phyloP scores from a whole-genome alignment of 1,140 invertebrate genomes.

The Orchestia grillus region DNA sequence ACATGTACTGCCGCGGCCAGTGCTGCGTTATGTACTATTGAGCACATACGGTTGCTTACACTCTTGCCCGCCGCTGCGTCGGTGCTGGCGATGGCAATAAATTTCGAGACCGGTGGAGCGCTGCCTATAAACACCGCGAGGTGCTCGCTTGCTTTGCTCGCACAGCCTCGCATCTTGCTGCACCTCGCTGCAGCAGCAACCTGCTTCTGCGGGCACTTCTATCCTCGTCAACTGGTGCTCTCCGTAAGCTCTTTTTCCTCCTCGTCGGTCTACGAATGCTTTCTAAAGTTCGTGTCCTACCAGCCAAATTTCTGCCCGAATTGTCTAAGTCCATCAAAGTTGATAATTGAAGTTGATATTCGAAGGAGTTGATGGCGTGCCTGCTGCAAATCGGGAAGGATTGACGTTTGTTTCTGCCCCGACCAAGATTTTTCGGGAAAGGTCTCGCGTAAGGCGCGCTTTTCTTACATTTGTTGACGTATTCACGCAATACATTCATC shows the following conservation, averaged over 20 bases:
- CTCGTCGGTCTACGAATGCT: neutral
- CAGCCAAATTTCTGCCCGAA: too few relatives aligned
- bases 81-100: neutral
- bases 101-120: neutral
- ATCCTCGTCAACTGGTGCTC: neutral
- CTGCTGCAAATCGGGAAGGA: neutral
- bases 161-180: neutral
- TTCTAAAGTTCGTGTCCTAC: too few relatives aligned
- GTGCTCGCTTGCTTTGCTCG: neutral
- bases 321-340: too few relatives aligned
- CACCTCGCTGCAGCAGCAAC: neutral
- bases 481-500: too few relatives aligned
- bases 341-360: too few relatives aligned
- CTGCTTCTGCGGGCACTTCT: neutral
- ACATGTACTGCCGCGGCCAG: too few relatives aligned
- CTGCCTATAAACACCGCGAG: neutral
- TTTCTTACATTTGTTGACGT: too few relatives aligned
- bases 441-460: neutral
- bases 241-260: too few relatives aligned
- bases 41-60: neutral
- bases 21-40: neutral
- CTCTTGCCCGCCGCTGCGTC: neutral
- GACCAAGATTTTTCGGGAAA: neutral
- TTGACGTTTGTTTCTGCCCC: neutral
- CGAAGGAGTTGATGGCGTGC: too few relatives aligned